A percentile compares a stretch with the other conserved stretches of the same genome.
Conservation (phyloP, 1,140 invertebrate species). For the Tetragonula clypearis region DNA sequence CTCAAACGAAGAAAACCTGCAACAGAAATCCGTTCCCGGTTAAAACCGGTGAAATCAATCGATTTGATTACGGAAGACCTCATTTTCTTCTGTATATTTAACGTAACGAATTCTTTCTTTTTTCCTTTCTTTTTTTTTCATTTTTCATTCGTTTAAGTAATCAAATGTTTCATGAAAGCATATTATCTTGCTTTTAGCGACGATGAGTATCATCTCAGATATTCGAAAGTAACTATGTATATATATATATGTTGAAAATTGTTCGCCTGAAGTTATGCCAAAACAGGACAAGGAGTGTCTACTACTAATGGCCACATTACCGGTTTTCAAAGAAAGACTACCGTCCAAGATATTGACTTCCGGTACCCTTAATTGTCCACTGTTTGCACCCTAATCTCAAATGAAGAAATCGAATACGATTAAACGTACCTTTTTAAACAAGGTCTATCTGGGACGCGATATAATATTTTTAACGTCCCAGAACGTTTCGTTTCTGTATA, state of each 20-base stretch:
- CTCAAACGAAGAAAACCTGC: conserved; percentile 54
- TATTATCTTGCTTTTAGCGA: not conserved
- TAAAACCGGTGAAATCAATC: conserved; percentile 34
- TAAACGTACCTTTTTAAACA: not conserved
- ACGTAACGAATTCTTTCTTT: not conserved
- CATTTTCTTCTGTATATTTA: not conserved
- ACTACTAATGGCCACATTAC: conserved; percentile 60
- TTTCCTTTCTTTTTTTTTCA: not conserved
- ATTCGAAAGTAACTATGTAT: not conserved
- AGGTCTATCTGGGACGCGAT: not conserved
- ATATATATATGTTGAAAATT: not conserved
- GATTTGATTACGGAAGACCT: not conserved
- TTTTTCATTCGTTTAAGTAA: not conserved
- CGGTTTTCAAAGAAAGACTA: conserved; percentile 37
- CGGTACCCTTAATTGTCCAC: conserved; percentile 41
- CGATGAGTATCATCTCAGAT: not conserved
- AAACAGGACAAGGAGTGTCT: conserved; percentile 42
- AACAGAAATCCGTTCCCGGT: conserved; percentile 16
- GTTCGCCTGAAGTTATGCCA: not conserved
- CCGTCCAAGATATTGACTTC: conserved; percentile 45
- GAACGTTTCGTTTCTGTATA: not conserved
- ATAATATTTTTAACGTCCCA: not conserved
- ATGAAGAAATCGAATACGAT: not conserved
- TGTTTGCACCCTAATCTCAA: conserved; percentile 23
- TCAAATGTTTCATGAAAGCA: not conserved